Base-by-base conservation (phyloP, 2,888 invertebrate genomes). In the Coenonympha arcania region DNA sequence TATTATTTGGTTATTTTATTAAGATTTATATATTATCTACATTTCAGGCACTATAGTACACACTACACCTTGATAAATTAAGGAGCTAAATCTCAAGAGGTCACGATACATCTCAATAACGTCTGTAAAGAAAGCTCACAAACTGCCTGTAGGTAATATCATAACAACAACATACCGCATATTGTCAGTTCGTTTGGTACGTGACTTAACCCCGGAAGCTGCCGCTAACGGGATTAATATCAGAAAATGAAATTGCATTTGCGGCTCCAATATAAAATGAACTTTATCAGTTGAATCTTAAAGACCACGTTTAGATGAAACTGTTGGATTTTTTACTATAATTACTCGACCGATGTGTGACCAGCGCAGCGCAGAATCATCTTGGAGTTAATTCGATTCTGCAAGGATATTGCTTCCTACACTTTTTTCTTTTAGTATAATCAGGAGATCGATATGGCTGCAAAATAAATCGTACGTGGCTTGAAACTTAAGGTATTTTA, bases 171-270 rank as follows among this genome's bases (percentile, higher is more conserved):
- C 24, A 16, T 41, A 20, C 33, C 43, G 31, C 20, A 22, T 33
- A 22, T 43, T 43, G 33, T 31, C 31, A 22, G 30, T 33, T 43
- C 43, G 33, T 43, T 31, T 43, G 13, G 22, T 22, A 43, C 33
- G 43, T 43, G 43, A 43, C 43, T 31, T 16, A 22, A 6, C 31
- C 16, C 15, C 22, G 43, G 22, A 19, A 41, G 31, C 20, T 15
- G 43, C 30, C 20, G 31, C 31, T 43, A 22, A 43, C 30, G 13
- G 43, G 20, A 43, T 43, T 31, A 43, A 43, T 43, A 33, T 31
- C 20, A 43, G 31, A 18, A 41, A 30, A 41, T 41, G 28, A 41
- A 41, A 30, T 19, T 19, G n/a, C 18, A 19, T 41, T 30, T 18
- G 11, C 18, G 20, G 15, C 2, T 20, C 8, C 20, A 6, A 31